Evolutionary conservation across 2,888 invertebrate species (phyloP).

Genomic region (Melanophora roralis): DNA sequence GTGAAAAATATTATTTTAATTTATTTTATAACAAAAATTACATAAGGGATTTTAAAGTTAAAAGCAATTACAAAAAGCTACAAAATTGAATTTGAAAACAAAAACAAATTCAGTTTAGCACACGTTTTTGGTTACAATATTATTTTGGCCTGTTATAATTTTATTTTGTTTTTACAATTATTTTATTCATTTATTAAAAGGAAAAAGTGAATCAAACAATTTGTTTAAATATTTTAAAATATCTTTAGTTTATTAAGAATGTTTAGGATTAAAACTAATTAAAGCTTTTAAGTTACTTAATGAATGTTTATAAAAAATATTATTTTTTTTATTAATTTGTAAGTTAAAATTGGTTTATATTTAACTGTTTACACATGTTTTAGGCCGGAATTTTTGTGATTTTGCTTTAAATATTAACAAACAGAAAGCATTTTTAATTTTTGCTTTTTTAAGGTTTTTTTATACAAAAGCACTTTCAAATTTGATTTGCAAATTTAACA

Average conservation of each 20-base stretch:
- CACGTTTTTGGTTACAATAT: constrained; percentile 12
- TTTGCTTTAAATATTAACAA: too few species aligned
- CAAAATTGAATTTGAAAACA: not conserved
- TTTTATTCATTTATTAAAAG: too few species aligned
- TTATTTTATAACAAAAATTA: not conserved
- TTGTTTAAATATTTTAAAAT: not conserved
- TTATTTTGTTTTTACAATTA: too few species aligned
- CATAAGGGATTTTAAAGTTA: not conserved
- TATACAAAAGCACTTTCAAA: too few species aligned
- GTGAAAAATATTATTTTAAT: not conserved
- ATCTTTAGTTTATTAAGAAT: constrained; percentile 3
- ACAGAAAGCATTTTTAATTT: too few species aligned
- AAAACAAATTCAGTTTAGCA: constrained; percentile 29
- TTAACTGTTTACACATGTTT: too few species aligned
- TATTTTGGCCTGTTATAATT: not conserved
- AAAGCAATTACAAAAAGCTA: constrained; percentile 6
- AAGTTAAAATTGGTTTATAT: too few species aligned
- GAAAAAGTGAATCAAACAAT: not conserved
- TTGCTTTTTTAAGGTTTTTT: too few species aligned
- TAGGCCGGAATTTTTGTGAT: too few species aligned
- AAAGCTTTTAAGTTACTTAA: not conserved
- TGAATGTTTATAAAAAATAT: not conserved
- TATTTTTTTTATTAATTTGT: too few species aligned
- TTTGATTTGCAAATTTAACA: not conserved
- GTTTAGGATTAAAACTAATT: constrained; percentile 10